Percentiles rank a stretch among this genome's conserved stretches.
Conservation (phyloP, 2,797 vertebrate genomes). For the Nothura maculosa region DNA sequence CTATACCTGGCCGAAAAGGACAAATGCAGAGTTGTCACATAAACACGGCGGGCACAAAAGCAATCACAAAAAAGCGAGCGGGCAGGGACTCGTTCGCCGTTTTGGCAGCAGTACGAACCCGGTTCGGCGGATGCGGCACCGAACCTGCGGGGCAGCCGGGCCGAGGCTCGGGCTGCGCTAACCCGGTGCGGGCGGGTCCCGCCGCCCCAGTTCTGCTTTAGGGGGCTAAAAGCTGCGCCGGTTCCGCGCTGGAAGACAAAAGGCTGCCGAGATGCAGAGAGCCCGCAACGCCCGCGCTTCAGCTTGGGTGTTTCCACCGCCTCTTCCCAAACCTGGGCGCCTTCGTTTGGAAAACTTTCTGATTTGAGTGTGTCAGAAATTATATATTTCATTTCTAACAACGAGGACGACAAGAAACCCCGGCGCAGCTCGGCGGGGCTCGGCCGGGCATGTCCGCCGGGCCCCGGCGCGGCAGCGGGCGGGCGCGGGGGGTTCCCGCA, state of each 20-base stretch:
- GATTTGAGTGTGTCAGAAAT: no score
- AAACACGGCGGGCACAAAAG: rapidly evolving
- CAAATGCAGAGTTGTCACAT: not conserved
- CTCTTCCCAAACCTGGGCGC: not conserved
- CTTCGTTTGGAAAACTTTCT: not conserved
- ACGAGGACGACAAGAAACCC: no score
- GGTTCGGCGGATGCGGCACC: rapidly evolving
- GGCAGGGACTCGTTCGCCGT: rapidly evolving
- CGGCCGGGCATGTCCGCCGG: not conserved
- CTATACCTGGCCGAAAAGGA: not conserved
- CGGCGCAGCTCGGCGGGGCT: no score
- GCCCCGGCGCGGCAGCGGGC: no score
- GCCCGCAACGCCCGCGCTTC: not conserved
- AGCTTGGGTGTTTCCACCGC: not conserved
- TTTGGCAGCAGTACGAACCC: rapidly evolving
- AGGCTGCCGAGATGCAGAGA: not conserved
- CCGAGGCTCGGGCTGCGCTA: rapidly evolving
- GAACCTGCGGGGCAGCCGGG: rapidly evolving
- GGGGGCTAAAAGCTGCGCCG: rapidly evolving
- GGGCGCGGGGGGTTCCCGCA: no score
- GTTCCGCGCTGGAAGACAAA: not conserved
- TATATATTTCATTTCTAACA: not conserved
- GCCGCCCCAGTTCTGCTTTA: rapidly evolving
- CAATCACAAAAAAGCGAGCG: rapidly evolving
- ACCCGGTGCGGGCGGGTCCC: rapidly evolving